These are phyloP conservation scores for Bombus pascuorum DNA, from an alignment of 1,140 invertebrate genomes.

Conservation along the genomic window DNA sequence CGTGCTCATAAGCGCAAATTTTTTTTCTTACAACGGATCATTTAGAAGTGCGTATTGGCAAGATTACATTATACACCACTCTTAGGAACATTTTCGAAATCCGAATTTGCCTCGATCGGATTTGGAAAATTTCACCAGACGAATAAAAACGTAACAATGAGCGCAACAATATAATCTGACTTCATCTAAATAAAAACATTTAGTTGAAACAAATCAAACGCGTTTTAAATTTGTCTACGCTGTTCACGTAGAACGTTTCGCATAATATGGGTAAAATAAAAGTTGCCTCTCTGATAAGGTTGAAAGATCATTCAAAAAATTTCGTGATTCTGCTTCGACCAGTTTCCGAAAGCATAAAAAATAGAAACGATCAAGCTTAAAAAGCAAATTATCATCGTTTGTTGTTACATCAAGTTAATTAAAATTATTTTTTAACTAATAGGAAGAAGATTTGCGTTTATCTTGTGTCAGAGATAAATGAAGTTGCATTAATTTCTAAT, in stretches of 20 bases:
- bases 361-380: background rate
- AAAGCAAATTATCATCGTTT: background rate
- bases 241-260: background rate
- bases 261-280: slow-evolving; percentile 4
- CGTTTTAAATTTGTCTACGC: slow-evolving; percentile 36
- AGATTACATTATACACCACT: slow-evolving; percentile 73
- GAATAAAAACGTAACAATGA: slow-evolving; percentile 65
- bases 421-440: background rate
- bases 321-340: background rate
- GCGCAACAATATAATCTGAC: slow-evolving; percentile 73
- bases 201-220: slow-evolving; percentile 80
- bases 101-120: slow-evolving; percentile 69
- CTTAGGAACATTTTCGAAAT: slow-evolving; percentile 74
- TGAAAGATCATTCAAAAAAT: slow-evolving; percentile 17
- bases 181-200: slow-evolving; percentile 81
- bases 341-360: background rate
- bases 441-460: background rate
- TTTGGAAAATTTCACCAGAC: slow-evolving; percentile 67
- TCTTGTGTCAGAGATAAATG: background rate
- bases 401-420: background rate
- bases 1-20: background rate
- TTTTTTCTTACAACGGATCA: background rate
- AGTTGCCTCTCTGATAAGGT: background rate
- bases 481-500: background rate
- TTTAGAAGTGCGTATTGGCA: slow-evolving; percentile 70